Evolutionary conservation across 2,113 vertebrate species (phyloP).

Genomic region (Arothron firmamentum): DNA sequence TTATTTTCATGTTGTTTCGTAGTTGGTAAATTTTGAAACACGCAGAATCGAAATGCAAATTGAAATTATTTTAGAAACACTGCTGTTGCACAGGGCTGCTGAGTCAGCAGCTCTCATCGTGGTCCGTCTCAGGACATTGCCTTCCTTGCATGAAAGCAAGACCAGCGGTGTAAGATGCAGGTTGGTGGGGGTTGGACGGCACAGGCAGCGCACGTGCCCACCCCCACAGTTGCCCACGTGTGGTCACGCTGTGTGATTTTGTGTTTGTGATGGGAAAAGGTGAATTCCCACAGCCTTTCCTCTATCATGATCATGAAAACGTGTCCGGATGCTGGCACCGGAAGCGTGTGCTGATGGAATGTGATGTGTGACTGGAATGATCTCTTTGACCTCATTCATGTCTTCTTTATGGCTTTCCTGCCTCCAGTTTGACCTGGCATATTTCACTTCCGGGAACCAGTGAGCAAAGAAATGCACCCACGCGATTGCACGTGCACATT

Average conservation of each 20-base stretch:
- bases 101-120: slow-evolving; percentile 42
- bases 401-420: slow-evolving; percentile 33
- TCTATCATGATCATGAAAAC: slow-evolving; percentile 16
- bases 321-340: neutral
- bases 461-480: slow-evolving; percentile 18
- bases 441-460: slow-evolving; percentile 25
- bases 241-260: slow-evolving; percentile 29
- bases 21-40: too few species aligned
- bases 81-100: slow-evolving; percentile 22
- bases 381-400: slow-evolving; percentile 23
- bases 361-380: slow-evolving; percentile 33
- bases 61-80: too few species aligned
- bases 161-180: too few species aligned
- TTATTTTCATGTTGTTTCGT: too few species aligned
- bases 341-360: slow-evolving; percentile 30
- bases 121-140: slow-evolving; percentile 20
- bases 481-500: slow-evolving; percentile 3
- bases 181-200: slow-evolving; percentile 37
- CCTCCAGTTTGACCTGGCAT: slow-evolving; percentile 39
- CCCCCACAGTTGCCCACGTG: slow-evolving; percentile 16
- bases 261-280: slow-evolving; percentile 37
- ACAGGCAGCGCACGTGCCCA: slow-evolving; percentile 15
- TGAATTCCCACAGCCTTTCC: slow-evolving; percentile 20
- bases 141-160: neutral
- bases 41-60: too few species aligned